phyloP scores from a whole-genome alignment of 2,888 invertebrate genomes.

The Lithophane semibrunnea region DNA sequence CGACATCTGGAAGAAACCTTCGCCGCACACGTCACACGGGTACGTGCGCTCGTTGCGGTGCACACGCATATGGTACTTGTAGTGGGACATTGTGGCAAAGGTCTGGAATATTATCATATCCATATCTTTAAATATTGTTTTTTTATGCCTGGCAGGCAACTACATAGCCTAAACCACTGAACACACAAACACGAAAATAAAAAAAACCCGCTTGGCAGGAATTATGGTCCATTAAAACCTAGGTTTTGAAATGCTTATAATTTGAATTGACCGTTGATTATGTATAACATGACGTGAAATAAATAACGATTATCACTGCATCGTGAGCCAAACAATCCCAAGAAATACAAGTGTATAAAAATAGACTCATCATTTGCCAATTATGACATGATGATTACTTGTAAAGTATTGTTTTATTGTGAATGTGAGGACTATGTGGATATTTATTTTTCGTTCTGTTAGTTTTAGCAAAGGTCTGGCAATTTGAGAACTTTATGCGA shows the following conservation, averaged over 20 bases:
- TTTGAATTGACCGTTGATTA: not conserved
- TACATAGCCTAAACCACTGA: not conserved
- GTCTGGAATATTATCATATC: slow-evolving; percentile 81
- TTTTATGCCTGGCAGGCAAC: not conserved
- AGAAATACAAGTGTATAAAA: not conserved
- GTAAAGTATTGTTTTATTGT: too few relatives aligned
- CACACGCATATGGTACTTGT: slow-evolving; percentile 93
- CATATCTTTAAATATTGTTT: not conserved
- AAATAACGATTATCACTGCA: slow-evolving; percentile 1
- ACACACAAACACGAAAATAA: not conserved
- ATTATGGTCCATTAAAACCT: not conserved
- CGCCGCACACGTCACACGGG: slow-evolving; percentile 91
- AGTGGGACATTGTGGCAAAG: slow-evolving; percentile 93
- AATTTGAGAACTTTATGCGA: too few relatives aligned
- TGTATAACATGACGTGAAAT: not conserved
- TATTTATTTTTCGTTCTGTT: too few relatives aligned
- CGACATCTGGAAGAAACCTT: slow-evolving; percentile 92
- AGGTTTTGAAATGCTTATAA: not conserved
- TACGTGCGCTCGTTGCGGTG: slow-evolving; percentile 92
- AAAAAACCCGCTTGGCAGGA: not conserved
- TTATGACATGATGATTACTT: too few relatives aligned
- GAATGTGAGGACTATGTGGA: too few relatives aligned
- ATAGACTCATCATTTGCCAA: slow-evolving; percentile 19
- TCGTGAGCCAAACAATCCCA: slow-evolving; percentile 11
- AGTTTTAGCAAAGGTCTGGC: too few relatives aligned